Evolutionary conservation across 2,113 vertebrate species (phyloP).

Genomic region (Peucedramus taeniatus): DNA sequence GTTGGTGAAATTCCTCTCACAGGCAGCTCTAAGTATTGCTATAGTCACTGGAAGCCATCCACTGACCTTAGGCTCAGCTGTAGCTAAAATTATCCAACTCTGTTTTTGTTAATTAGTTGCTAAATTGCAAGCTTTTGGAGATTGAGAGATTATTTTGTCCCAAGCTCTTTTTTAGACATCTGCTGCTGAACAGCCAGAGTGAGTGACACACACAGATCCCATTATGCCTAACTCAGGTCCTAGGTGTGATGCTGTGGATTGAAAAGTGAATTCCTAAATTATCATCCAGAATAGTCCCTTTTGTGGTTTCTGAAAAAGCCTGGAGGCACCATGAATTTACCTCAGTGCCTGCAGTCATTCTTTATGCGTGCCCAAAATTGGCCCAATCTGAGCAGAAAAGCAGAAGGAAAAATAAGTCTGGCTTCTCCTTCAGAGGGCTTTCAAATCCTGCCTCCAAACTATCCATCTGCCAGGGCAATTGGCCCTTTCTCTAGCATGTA

Average conservation of each 20-base stretch:
- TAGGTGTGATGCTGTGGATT: neutral
- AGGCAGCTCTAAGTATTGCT: neutral
- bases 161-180: neutral
- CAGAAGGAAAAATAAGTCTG: neutral
- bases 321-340: neutral
- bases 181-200: neutral
- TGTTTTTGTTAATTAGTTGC: neutral
- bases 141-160: neutral
- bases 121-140: neutral
- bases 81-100: neutral
- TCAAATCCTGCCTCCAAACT: neutral
- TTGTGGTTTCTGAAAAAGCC: neutral
- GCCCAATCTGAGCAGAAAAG: neutral
- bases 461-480: neutral
- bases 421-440: neutral
- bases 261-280: neutral
- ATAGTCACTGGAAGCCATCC: neutral
- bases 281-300: neutral
- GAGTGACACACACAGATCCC: accelerated
- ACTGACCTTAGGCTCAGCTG: neutral
- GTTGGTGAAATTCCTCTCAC: neutral
- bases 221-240: neutral
- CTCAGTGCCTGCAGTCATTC: neutral
- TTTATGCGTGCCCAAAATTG: neutral
- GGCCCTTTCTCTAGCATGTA: neutral